phyloP scores from a whole-genome alignment of 2,113 vertebrate species.

The Amphiprion ocellaris region DNA sequence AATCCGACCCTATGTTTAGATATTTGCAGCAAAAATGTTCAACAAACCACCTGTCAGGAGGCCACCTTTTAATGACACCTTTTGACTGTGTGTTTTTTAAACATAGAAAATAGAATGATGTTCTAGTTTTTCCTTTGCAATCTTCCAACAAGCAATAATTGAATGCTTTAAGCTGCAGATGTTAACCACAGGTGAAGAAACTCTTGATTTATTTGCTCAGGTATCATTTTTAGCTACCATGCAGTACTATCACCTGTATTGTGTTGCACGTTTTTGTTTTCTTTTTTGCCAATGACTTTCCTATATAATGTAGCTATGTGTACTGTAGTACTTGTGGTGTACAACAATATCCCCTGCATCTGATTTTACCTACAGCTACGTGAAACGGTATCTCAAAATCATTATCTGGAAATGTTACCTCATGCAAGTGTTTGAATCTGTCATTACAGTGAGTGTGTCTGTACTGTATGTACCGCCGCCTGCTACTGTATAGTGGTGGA shows the following conservation, averaged over 20 bases:
- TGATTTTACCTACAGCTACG: conserved; percentile 38
- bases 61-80: too few species aligned
- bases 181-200: neutral
- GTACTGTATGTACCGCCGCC: conserved; percentile 34
- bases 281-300: neutral
- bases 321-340: conserved; percentile 19
- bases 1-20: neutral
- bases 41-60: too few species aligned
- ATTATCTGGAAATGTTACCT: conserved; percentile 63
- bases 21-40: neutral
- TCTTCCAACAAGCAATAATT: neutral
- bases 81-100: too few species aligned
- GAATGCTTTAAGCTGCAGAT: neutral
- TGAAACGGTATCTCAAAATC: conserved; percentile 69
- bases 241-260: neutral
- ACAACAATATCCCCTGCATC: conserved; percentile 22
- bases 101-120: neutral
- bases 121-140: neutral
- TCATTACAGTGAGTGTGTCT: conserved; percentile 17
- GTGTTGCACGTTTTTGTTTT: neutral
- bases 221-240: neutral
- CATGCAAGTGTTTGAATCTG: conserved; percentile 44
- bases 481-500: conserved; percentile 66
- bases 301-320: conserved; percentile 1
- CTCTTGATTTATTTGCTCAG: neutral